Evolutionary conservation across 2,113 vertebrate genomes (phyloP).

Genomic region (Rostratula benghalensis): DNA sequence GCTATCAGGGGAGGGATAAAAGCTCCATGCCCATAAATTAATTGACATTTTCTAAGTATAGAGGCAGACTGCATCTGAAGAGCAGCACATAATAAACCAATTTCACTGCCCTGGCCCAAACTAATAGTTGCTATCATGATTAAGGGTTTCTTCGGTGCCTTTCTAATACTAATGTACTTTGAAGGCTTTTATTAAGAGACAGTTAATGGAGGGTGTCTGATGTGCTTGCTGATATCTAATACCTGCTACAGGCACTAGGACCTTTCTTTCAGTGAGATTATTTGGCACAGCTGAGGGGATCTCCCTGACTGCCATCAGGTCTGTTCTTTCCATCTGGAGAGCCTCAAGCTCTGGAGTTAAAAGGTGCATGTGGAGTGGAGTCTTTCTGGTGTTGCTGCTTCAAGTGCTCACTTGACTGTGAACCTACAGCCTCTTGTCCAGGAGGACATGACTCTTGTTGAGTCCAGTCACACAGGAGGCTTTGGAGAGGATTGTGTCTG

Average conservation of each 20-base stretch:
- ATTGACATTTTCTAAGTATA: conserved; percentile 38
- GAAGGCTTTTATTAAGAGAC: neutral
- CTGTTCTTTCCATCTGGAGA: neutral
- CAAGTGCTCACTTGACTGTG: neutral
- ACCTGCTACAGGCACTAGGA: neutral
- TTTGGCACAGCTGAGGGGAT: neutral
- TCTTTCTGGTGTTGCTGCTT: neutral
- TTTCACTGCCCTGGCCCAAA: conserved; percentile 36
- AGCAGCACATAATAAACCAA: conserved; percentile 21
- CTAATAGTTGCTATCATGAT: neutral
- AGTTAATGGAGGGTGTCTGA: neutral
- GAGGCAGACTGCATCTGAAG: neutral
- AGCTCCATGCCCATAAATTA: conserved; percentile 22
- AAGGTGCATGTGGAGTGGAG: neutral
- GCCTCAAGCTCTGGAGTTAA: neutral
- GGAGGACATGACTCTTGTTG: neutral
- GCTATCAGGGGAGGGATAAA: conserved; percentile 30
- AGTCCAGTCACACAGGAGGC: neutral
- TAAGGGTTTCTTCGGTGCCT: conserved; percentile 28
- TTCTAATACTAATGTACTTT: neutral
- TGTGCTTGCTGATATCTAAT: neutral
- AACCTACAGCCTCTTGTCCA: neutral
- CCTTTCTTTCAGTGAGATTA: neutral
- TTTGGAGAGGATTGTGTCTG: neutral
- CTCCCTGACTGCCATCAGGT: neutral